phyloP scores from a whole-genome alignment of 2,888 invertebrate species.

The Perithous albicinctus region DNA sequence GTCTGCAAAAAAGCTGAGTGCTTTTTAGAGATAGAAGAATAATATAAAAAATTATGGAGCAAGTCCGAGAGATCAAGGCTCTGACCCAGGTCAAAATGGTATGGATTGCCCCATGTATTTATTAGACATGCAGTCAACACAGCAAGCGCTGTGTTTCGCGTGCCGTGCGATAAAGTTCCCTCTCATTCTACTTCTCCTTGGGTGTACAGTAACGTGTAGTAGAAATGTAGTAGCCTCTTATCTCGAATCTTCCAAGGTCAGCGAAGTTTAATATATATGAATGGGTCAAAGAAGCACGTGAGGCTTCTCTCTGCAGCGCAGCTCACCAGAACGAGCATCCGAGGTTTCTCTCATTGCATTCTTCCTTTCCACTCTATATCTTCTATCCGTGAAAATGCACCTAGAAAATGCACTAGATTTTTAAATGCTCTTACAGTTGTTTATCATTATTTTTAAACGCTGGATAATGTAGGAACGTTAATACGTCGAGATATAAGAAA shows the following conservation, averaged over 20 bases:
- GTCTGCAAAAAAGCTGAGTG: too few species aligned
- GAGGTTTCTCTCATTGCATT: not conserved
- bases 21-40: too few species aligned
- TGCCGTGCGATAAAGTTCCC: slow-evolving; percentile 48
- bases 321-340: not conserved
- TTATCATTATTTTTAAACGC: not conserved
- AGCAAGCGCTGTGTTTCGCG: slow-evolving; percentile 32
- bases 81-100: too few species aligned
- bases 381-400: not conserved
- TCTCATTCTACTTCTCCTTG: slow-evolving; percentile 19
- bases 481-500: not conserved
- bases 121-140: slow-evolving; percentile 9
- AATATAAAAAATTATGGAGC: too few species aligned
- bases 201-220: slow-evolving; percentile 6
- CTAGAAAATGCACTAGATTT: not conserved
- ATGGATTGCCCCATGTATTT: too few species aligned
- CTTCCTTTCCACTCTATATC: slow-evolving; percentile 1
- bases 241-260: slow-evolving; percentile 68
- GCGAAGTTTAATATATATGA: slow-evolving; percentile 55
- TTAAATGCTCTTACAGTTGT: not conserved
- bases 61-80: too few species aligned
- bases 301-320: slow-evolving; percentile 6
- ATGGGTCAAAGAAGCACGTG: slow-evolving; percentile 63
- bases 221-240: slow-evolving; percentile 57
- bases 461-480: not conserved